Conservation (phyloP, 2,113 vertebrate species). For the Hemibagrus wyckioides region DNA sequence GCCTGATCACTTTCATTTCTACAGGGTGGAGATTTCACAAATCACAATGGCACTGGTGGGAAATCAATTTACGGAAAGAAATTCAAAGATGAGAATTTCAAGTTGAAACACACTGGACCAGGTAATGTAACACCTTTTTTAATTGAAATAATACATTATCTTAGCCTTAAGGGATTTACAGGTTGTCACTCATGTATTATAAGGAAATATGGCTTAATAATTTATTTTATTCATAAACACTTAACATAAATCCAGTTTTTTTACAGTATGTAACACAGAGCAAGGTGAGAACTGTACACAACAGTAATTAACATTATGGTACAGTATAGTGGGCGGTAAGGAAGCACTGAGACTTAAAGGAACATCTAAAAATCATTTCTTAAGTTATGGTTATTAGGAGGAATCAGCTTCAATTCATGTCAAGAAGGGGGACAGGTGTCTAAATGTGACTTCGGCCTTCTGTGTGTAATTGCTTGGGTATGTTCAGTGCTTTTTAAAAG, state of each 20-base stretch:
- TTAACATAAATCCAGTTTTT: not conserved
- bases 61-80: slow-evolving; percentile 93
- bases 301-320: not conserved
- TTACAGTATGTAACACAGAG: not conserved
- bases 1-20: not conserved
- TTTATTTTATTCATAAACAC: not conserved
- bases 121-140: slow-evolving; percentile 69
- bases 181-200: not conserved
- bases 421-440: not conserved
- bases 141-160: not conserved
- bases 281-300: not conserved
- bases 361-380: not conserved
- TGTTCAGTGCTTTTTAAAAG: not conserved
- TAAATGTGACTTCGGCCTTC: not conserved
- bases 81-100: slow-evolving; percentile 94
- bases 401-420: not conserved
- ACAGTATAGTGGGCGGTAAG: not conserved
- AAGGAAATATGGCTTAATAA: not conserved
- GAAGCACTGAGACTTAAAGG: not conserved
- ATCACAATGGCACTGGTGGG: slow-evolving; percentile 91
- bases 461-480: not conserved
- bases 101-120: slow-evolving; percentile 84
- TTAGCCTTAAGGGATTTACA: not conserved
- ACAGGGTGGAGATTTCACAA: slow-evolving; percentile 93
- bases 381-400: not conserved